Evolutionary conservation across 2,888 invertebrate species (phyloP).

Genomic region (Hetaerina titia): DNA sequence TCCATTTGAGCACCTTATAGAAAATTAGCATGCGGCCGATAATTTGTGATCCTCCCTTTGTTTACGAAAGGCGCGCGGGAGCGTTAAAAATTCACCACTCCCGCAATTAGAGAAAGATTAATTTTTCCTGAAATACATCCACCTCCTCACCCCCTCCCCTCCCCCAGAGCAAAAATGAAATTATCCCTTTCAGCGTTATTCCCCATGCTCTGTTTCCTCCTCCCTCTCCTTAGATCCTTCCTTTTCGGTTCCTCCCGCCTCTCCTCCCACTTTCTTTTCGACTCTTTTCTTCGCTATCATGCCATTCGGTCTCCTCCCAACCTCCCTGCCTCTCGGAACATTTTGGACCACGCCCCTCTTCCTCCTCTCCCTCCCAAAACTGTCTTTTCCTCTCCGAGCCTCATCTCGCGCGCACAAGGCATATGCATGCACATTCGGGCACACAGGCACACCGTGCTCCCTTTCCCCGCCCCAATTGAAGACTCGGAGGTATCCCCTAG

Average conservation of each 20-base stretch:
- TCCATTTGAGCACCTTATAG: no score
- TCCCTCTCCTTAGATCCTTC: background rate
- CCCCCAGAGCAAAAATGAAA: background rate
- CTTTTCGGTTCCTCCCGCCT: background rate
- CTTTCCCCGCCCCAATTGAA: slow-evolving; percentile 44
- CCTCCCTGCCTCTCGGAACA: background rate
- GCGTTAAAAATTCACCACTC: background rate
- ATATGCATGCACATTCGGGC: background rate
- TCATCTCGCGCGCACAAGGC: background rate
- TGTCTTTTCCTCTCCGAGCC: no score
- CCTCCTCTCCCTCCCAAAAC: background rate
- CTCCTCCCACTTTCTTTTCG: slow-evolving; percentile 2
- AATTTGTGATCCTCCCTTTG: background rate
- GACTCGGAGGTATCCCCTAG: slow-evolving; percentile 13
- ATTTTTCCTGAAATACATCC: background rate
- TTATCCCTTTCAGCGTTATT: background rate
- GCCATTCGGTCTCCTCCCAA: slow-evolving; percentile 39
- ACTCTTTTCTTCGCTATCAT: slow-evolving; percentile 18
- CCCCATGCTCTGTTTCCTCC: background rate
- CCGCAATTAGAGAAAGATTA: background rate
- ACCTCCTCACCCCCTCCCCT: background rate
- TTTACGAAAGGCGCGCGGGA: background rate
- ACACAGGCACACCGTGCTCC: no score
- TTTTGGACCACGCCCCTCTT: background rate
- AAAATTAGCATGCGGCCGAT: background rate